Evolutionary conservation across 2,113 vertebrate genomes (phyloP).

Genomic region (Gallinago jamesoni): DNA sequence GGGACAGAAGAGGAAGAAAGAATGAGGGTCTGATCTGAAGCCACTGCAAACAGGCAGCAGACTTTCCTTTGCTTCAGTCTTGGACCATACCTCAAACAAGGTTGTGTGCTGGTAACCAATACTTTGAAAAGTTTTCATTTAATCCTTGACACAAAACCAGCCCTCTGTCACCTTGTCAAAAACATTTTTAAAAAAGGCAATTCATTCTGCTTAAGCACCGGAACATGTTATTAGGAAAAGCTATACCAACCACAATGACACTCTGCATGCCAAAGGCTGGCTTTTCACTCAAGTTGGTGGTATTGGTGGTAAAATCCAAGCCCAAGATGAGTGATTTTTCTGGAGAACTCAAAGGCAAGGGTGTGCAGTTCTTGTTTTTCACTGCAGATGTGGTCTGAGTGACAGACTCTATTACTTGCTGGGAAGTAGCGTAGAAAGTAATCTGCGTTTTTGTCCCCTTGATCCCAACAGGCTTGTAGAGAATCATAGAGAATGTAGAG

Average conservation of each 20-base stretch:
- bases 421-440: not conserved
- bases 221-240: constrained; percentile 29
- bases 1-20: not conserved
- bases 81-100: not conserved
- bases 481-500: not conserved
- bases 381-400: not conserved
- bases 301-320: constrained; percentile 46
- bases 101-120: not conserved
- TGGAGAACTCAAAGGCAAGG: not conserved
- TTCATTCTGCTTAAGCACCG: not conserved
- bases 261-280: not conserved
- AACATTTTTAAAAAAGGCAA: not conserved
- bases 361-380: not conserved
- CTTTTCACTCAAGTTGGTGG: constrained; percentile 24
- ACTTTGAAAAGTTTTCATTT: not conserved
- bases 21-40: not conserved
- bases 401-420: not conserved
- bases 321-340: not conserved
- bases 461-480: not conserved
- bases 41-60: not conserved
- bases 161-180: not conserved
- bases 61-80: not conserved
- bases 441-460: not conserved
- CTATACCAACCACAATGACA: constrained; percentile 20
- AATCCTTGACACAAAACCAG: not conserved